A percentile compares a stretch with the other conserved stretches of the same genome.
These are phyloP conservation scores for Suricata suricatta DNA, from an alignment of 2,113 vertebrate genomes.

Conservation along the genomic window DNA sequence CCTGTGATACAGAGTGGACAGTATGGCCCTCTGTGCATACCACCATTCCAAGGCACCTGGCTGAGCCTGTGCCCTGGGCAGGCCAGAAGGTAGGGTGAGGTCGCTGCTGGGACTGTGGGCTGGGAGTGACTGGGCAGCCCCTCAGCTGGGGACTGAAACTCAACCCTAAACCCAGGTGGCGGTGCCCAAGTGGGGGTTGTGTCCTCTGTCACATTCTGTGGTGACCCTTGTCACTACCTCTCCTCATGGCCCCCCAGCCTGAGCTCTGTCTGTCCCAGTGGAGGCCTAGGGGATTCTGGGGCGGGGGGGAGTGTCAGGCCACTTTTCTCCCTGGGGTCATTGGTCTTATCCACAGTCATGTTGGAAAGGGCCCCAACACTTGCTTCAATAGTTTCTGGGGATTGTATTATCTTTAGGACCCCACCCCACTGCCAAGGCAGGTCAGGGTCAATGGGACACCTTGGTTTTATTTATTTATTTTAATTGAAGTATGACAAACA, in stretches of 20 bases:
- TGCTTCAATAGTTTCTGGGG: neutral
- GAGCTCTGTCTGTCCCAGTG: neutral
- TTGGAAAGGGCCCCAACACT: neutral
- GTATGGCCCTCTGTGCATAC: fast-evolving
- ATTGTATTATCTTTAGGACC: no score
- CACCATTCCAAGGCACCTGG: neutral
- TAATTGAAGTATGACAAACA: neutral
- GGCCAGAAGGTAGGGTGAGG: neutral
- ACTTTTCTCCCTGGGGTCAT: neutral
- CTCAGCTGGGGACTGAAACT: neutral
- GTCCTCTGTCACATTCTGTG: neutral
- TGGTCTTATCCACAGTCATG: fast-evolving
- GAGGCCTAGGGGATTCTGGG: no score
- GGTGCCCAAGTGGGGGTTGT: no score
- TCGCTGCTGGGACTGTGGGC: neutral
- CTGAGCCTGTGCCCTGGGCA: neutral
- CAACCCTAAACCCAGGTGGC: neutral
- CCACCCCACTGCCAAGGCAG: neutral
- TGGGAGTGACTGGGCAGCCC: neutral
- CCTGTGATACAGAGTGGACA: neutral
- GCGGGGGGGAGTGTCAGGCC: neutral
- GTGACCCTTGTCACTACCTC: neutral
- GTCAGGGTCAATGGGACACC: no score
- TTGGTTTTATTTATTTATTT: neutral
- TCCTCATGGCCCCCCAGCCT: neutral